Conservation (phyloP, 2,888 invertebrate species). For the Phortica magna region DNA sequence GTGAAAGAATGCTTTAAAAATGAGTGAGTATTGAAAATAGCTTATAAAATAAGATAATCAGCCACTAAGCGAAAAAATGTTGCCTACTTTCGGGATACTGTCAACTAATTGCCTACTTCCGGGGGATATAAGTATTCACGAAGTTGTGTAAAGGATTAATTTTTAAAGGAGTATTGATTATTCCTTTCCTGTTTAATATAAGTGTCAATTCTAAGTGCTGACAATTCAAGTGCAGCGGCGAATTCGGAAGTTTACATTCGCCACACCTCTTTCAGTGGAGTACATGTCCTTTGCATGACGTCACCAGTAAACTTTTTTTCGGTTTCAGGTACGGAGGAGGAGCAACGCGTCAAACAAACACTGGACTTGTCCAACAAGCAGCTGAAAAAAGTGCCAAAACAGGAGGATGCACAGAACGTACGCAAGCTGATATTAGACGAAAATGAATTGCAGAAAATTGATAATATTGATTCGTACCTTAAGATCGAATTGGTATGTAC, state of each 20-base stretch:
- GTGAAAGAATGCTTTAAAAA: not conserved
- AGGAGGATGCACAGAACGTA: conserved; percentile 83
- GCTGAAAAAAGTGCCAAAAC: conserved; percentile 88
- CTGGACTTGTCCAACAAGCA: conserved; percentile 89
- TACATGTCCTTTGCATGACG: conserved; percentile 53
- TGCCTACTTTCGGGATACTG: conserved; percentile 4
- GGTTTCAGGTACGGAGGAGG: conserved; percentile 72
- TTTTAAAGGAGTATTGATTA: conserved; percentile 16
- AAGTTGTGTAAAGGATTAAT: not conserved
- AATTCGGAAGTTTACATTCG: not conserved
- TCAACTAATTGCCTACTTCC: not conserved
- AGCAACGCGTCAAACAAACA: conserved; percentile 75
- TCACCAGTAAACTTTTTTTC: conserved; percentile 53
- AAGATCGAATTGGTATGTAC: conserved; percentile 85
- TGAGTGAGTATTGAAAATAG: not conserved
- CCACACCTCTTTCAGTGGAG: conserved; percentile 18
- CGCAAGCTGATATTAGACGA: conserved; percentile 88
- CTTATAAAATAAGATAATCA: not conserved
- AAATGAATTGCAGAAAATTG: conserved; percentile 91
- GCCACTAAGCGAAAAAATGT: not conserved
- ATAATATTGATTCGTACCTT: conserved; percentile 90
- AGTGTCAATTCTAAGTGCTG: not conserved
- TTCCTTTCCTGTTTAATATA: not conserved
- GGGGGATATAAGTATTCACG: not conserved
- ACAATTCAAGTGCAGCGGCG: not conserved